Evolutionary conservation across 2,888 invertebrate species (phyloP).

Genomic region (Stictocephala bisonia): DNA sequence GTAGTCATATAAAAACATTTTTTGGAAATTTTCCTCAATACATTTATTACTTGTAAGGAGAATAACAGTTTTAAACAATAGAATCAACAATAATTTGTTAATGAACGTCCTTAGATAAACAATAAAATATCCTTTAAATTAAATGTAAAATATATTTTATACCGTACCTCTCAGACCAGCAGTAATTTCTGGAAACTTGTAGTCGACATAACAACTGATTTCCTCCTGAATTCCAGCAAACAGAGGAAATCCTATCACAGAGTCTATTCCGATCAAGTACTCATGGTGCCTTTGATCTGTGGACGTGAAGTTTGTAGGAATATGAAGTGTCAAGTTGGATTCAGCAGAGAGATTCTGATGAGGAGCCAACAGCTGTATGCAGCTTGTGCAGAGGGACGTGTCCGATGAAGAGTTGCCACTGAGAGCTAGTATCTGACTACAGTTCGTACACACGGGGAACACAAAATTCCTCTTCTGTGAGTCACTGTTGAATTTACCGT

Average conservation of each 20-base stretch:
- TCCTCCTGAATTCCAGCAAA: conserved; percentile 21
- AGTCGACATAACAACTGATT: conserved; percentile 40
- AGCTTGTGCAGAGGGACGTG: background rate
- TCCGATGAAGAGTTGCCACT: background rate
- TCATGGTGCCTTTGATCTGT: conserved; percentile 25
- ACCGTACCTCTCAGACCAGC: conserved; percentile 1
- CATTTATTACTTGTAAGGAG: too few relatives aligned
- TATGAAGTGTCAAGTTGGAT: background rate
- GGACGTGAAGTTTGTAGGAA: conserved; percentile 7
- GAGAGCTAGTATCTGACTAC: conserved; percentile 13
- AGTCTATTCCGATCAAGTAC: conserved; percentile 35
- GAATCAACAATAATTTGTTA: too few relatives aligned
- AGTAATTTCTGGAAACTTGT: conserved; percentile 41
- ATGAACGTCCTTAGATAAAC: too few relatives aligned
- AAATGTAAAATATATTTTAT: too few relatives aligned
- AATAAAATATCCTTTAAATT: too few relatives aligned
- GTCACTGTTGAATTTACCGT: too few relatives aligned
- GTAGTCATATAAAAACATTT: too few relatives aligned
- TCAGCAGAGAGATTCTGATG: background rate
- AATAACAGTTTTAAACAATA: too few relatives aligned
- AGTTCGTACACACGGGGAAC: conserved; percentile 8
- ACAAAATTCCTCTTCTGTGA: too few relatives aligned
- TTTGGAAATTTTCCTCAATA: too few relatives aligned
- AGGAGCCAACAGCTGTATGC: background rate
- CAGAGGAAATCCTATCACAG: conserved; percentile 18